phyloP scores from a whole-genome alignment of 2,888 invertebrate genomes.

The Nasonia oneida region DNA sequence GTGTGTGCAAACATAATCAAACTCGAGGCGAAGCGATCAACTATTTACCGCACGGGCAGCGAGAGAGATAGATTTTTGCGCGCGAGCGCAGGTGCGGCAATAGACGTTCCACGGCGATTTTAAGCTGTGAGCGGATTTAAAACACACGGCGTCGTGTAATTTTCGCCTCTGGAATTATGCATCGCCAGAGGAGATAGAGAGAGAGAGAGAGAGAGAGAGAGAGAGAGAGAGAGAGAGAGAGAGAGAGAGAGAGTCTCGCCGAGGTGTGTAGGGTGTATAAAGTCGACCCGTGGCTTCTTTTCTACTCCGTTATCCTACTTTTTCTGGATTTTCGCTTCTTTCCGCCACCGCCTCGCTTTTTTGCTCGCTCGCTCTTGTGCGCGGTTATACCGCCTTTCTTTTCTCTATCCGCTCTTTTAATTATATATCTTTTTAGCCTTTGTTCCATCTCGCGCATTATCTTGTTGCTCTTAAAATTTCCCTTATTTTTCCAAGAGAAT shows the following conservation, averaged over 20 bases:
- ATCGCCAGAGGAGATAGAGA: slow-evolving; percentile 33
- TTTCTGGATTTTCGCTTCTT: not conserved
- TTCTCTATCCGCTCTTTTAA: slow-evolving; percentile 38
- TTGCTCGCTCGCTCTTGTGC: not conserved
- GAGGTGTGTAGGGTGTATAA: not conserved
- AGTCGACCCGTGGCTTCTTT: slow-evolving; percentile 18
- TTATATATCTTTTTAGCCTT: slow-evolving; percentile 48
- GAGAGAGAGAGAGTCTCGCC: too few relatives aligned
- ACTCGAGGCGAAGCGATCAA: not conserved
- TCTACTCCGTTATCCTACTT: slow-evolving; percentile 37
- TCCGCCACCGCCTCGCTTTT: slow-evolving; percentile 14
- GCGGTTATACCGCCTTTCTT: not conserved
- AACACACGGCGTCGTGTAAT: slow-evolving; percentile 61
- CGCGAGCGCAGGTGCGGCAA: not conserved
- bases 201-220: too few relatives aligned
- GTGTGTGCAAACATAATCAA: not conserved
- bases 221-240: too few relatives aligned
- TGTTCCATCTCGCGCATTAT: slow-evolving; percentile 4
- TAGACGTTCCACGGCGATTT: not conserved
- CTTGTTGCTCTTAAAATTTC: slow-evolving; percentile 7
- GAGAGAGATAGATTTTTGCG: not conserved
- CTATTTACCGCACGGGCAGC: not conserved
- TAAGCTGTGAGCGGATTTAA: too few relatives aligned
- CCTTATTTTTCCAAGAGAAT: not conserved
- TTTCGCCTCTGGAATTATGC: slow-evolving; percentile 64